Conservation (phyloP, 2,888 invertebrate species). For the Apotomis turbidana region DNA sequence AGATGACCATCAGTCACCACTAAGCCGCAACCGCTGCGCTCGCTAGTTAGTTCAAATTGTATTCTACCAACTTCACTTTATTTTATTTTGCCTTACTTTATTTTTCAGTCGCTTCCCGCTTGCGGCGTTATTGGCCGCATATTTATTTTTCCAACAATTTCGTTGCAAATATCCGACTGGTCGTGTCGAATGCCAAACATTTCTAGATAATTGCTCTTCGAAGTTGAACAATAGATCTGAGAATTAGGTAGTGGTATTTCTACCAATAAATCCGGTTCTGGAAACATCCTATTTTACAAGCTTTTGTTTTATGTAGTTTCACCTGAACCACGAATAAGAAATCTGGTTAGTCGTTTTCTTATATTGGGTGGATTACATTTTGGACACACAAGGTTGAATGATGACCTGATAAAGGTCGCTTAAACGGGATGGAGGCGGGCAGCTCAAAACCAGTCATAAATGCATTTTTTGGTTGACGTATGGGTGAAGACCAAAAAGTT, state of each 20-base stretch:
- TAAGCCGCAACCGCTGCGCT: constrained; percentile 23
- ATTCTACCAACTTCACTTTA: constrained; percentile 32
- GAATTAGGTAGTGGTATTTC: background rate
- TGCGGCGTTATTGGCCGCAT: constrained; percentile 27
- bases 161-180: constrained; percentile 18
- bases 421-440: too few species aligned
- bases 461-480: too few species aligned
- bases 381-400: too few species aligned
- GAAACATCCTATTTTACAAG: background rate
- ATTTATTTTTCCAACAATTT: constrained; percentile 25
- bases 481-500: too few species aligned
- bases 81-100: constrained; percentile 29
- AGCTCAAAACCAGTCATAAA: too few species aligned
- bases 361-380: too few species aligned
- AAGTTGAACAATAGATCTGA: background rate
- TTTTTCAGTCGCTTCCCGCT: constrained; percentile 28
- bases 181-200: constrained; percentile 16
- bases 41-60: constrained; percentile 37
- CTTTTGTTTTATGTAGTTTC: background rate
- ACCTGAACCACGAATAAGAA: too few species aligned
- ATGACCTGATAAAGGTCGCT: too few species aligned
- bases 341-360: too few species aligned
- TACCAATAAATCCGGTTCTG: background rate
- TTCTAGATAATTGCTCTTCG: constrained; percentile 5
- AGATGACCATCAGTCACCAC: constrained; percentile 29